Base-by-base conservation (phyloP, 2,888 invertebrate genomes). In the Cosmopolites sordidus region DNA sequence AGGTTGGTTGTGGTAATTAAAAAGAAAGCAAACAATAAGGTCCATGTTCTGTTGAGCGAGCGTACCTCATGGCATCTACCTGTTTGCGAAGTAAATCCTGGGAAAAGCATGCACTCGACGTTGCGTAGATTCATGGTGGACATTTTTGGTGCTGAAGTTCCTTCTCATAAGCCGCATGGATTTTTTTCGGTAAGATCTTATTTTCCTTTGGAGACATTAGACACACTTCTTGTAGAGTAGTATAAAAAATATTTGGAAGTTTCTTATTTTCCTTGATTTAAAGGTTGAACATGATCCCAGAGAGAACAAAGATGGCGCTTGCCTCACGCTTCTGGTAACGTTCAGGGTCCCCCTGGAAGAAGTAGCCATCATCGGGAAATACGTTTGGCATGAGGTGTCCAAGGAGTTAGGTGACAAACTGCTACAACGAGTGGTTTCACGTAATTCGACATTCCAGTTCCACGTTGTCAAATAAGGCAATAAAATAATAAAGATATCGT, bases 91-190 rank as follows among this genome's bases (percentile, higher is more conserved):
- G 84, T 94, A 58, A 89, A 92, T 76, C 92, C 92, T 22, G 82
- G 83, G 37, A 85, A 88, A 68, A 92, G 88, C 75, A 74, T 93
- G 14, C 91, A 93, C 75, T 89, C 92, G 1, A 91, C 92, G 43
- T 73, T 94, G 58, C 83, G 90, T 61, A 86, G 87, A 70, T 94
- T 92, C 71, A 91, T 94, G 91, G 86, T 90, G 58, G 90, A 93
- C 74, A 82, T 93, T 68, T 93, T 93, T 77, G 92, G 92, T 15
- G 85, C 89, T 48, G 91, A 89, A 69, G 83, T 92, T 17, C 87
- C 91, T 0, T 83, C 86, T 58, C 93, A 93, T 71, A 80, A 87
- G 62, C 92, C 92, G 0, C 81, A 88, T 64, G 93, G 93, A 0
- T 71, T 92, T 17, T 74, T 93, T 18, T 85, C 86, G 59, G 78